Conservation (phyloP, 2,113 vertebrate genomes). For the Entelurus aequoreus region DNA sequence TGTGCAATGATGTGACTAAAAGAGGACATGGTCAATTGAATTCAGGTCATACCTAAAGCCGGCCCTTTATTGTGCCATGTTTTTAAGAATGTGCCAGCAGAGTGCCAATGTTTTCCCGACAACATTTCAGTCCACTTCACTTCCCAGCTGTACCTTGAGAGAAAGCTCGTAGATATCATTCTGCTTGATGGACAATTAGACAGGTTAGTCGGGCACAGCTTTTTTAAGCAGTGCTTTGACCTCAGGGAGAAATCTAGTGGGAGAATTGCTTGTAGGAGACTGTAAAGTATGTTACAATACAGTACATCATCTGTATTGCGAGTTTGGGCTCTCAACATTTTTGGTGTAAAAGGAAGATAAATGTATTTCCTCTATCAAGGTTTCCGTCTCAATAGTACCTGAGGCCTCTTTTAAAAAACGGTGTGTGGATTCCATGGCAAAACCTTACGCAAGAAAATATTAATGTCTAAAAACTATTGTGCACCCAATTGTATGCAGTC, state of each 20-base stretch:
- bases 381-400: no score
- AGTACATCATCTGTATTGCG: background rate
- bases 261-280: background rate
- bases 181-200: conserved; percentile 15
- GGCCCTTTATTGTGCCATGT: conserved; percentile 28
- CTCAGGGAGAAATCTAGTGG: background rate
- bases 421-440: no score
- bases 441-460: no score
- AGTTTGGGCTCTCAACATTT: no score
- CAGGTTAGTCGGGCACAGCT: background rate
- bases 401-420: no score
- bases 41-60: conserved; percentile 27
- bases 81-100: conserved; percentile 12
- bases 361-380: no score
- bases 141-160: conserved; percentile 4
- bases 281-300: background rate
- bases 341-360: no score
- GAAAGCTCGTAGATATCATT: conserved; percentile 1
- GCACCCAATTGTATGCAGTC: no score
- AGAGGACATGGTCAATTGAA: conserved; percentile 23
- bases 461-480: no score
- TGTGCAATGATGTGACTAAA: conserved; percentile 21
- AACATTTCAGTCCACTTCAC: conserved; percentile 20
- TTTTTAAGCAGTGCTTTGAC: background rate
- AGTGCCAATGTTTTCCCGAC: conserved; percentile 24